Evolutionary conservation across 2,113 vertebrate species (phyloP).

Genomic region (Hypanus sabinus): DNA sequence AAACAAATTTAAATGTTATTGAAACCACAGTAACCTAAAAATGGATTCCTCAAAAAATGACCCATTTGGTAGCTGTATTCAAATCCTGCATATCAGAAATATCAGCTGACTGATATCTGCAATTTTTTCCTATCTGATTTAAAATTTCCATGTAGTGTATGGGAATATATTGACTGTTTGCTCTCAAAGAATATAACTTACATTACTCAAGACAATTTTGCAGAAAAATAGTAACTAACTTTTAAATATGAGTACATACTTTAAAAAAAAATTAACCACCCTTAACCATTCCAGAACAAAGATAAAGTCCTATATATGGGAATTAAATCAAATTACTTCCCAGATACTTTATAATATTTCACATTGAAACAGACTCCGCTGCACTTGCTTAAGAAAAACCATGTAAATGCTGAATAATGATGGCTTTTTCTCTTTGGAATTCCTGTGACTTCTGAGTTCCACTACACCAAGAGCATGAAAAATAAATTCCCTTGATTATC

Average conservation of each 20-base stretch:
- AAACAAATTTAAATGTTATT: background rate
- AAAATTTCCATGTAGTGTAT: background rate
- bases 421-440: background rate
- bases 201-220: background rate
- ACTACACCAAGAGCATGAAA: background rate
- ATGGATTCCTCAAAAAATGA: background rate
- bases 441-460: background rate
- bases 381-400: no score
- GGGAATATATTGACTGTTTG: background rate
- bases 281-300: background rate
- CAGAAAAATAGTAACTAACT: background rate
- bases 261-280: background rate
- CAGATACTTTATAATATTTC: background rate
- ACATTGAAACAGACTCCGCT: background rate
- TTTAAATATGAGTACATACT: background rate
- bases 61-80: background rate
- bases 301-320: background rate
- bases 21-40: background rate
- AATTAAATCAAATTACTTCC: background rate
- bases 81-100: background rate
- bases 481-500: background rate
- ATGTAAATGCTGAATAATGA: background rate
- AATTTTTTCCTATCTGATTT: background rate
- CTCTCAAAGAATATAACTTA: background rate
- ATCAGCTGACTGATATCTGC: background rate